Evolutionary conservation across 1,140 invertebrate species (phyloP), one percentile per base, ranked within the genome.

Genomic region (Drosophila santomea): DNA sequence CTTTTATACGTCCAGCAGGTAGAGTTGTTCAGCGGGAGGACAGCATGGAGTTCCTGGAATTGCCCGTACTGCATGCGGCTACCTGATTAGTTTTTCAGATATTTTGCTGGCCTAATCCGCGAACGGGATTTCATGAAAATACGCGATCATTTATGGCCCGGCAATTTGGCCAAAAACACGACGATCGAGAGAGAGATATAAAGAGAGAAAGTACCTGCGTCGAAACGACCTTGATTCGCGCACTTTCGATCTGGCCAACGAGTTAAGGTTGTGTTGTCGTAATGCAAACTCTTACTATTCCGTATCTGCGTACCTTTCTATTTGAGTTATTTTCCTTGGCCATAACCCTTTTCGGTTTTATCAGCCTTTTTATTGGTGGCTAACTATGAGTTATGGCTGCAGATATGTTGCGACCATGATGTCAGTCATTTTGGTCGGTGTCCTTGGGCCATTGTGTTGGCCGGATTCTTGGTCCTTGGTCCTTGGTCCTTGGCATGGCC

Each of bases 381-480:
- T 20, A 12, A 4, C 48, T 35, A 12, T 44, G 50, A 36, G 28
- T 20, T 36, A 32, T 54, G 51, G 17, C 32, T 2, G 15, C 14
- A 32, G n/a, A 32, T 15, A 20, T 36, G 17, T 14, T 20, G 0
- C 25, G 4, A 20, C 32, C 50, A 50, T 79, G 62, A 45, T 17
- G n/a, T 35, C 20, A 41, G 14, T 39, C 12, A 11, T 11, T 43
- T 47, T 35, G 59, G 35, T 51, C 41, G 12, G 15, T 15, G 60
- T 15, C 47, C 73, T 69, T 83, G 61, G 54, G 36, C 72, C 64
- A 58, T 74, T 83, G 63, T 84, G 23, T 44, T 35, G 17, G 47
- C 41, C 54, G 41, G 36, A 23, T 41, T 25, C 52, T 7, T 15
- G 10, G 47, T 50, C 39, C 32, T 45, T 47, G 10, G 2, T 41